phyloP scores from a whole-genome alignment of 2,888 invertebrate genomes.

The Scaptomyza reducta region DNA sequence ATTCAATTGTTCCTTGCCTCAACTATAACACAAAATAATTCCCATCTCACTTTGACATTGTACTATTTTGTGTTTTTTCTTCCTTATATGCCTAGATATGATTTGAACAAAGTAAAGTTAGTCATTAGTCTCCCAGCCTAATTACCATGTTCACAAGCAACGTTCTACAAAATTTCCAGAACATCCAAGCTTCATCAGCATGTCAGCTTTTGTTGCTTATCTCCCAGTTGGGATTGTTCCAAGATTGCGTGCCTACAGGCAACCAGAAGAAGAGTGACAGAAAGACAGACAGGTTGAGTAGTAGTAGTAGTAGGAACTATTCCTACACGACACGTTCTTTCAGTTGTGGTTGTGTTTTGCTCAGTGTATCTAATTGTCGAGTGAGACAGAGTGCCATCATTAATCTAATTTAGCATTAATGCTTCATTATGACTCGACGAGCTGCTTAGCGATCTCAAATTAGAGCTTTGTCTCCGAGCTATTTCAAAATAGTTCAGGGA shows the following conservation, averaged over 20 bases:
- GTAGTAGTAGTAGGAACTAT: conserved; percentile 23
- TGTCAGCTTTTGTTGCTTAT: conserved; percentile 15
- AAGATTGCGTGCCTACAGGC: conserved; percentile 53
- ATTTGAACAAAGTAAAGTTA: conserved; percentile 28
- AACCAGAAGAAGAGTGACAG: neutral
- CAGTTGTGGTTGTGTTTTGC: conserved; percentile 40
- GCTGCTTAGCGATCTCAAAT: conserved; percentile 18
- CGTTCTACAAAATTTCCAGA: conserved; percentile 34
- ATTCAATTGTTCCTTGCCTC: no score
- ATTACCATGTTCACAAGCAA: conserved; percentile 58
- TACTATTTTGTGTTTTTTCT: conserved; percentile 25
- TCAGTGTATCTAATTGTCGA: conserved; percentile 20
- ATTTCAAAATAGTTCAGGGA: conserved; percentile 1
- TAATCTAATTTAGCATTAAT: conserved; percentile 72
- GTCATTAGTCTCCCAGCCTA: conserved; percentile 67
- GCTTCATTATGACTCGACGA: conserved; percentile 52
- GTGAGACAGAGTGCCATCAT: conserved; percentile 53
- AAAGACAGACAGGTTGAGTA: conserved; percentile 6
- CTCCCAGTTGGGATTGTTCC: conserved; percentile 9
- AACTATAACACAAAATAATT: neutral
- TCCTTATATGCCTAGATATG: conserved; percentile 22
- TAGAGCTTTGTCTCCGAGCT: conserved; percentile 7
- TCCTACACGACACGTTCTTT: conserved; percentile 27
- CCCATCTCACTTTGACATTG: conserved; percentile 48
- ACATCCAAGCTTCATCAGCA: no score